Conservation (phyloP, 1,140 invertebrate genomes). For the Theocolax elegans region DNA sequence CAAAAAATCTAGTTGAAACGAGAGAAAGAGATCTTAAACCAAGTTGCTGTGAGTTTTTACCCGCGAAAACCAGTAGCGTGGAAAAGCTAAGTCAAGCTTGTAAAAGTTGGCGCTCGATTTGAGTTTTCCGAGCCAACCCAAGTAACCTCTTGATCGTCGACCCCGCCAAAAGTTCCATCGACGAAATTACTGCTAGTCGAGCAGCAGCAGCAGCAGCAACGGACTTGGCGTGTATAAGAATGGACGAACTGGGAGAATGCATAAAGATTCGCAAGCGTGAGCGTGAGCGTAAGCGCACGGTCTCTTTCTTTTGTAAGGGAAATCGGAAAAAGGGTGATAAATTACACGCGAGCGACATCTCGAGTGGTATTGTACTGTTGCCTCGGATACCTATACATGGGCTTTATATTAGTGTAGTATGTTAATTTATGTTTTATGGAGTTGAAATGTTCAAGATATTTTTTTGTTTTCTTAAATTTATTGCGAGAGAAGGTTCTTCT, state of each 20-base stretch:
- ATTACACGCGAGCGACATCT: background rate
- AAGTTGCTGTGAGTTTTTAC: too few species aligned
- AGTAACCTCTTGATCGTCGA: background rate
- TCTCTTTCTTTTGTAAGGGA: background rate
- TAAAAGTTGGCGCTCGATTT: background rate
- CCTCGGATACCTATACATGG: too few species aligned
- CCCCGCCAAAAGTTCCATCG: background rate
- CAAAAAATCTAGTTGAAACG: too few species aligned
- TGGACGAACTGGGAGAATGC: background rate
- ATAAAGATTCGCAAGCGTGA: background rate
- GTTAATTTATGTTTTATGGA: too few species aligned
- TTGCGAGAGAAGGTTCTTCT: too few species aligned
- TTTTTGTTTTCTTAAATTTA: too few species aligned
- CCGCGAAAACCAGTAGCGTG: background rate
- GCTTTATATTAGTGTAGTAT: too few species aligned
- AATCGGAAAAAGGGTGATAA: background rate
- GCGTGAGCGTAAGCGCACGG: too few species aligned
- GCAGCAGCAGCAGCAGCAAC: background rate
- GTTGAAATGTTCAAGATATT: too few species aligned
- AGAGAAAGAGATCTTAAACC: too few species aligned
- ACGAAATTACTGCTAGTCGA: background rate
- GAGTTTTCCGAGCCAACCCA: background rate
- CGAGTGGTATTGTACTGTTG: too few species aligned
- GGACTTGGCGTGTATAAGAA: background rate
- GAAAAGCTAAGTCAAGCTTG: background rate